Conservation (phyloP, 2,888 invertebrate species). For the Cremastinae sp. region DNA sequence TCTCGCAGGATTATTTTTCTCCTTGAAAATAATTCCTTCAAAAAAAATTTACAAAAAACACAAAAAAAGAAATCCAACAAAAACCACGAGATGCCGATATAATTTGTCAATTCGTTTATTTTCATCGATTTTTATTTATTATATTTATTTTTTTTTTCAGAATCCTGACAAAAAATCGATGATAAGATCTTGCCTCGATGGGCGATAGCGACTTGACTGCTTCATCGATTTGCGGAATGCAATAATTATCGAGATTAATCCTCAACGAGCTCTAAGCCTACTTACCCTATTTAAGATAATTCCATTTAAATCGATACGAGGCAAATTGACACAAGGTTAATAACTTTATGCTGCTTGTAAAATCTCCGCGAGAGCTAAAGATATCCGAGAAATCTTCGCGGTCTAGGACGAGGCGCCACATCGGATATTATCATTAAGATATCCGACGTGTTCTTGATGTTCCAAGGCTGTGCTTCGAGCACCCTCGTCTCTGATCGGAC, state of each 20-base stretch:
- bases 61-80: too few species aligned
- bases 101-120: too few species aligned
- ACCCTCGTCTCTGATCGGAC: constrained; percentile 31
- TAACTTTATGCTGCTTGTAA: constrained; percentile 48
- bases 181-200: too few species aligned
- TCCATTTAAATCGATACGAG: constrained; percentile 43
- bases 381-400: constrained; percentile 18
- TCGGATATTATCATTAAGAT: constrained; percentile 54
- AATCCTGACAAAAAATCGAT: too few species aligned
- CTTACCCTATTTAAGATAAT: constrained; percentile 30
- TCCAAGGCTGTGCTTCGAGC: constrained; percentile 38
- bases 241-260: too few species aligned
- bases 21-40: too few species aligned
- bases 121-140: too few species aligned
- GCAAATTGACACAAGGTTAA: constrained; percentile 55
- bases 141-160: too few species aligned
- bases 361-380: constrained; percentile 27
- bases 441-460: constrained; percentile 43
- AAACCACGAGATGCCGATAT: too few species aligned
- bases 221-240: constrained; percentile 12
- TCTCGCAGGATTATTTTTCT: too few species aligned
- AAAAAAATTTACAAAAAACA: too few species aligned
- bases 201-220: too few species aligned
- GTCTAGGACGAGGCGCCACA: constrained; percentile 34
- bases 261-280: constrained; percentile 19